phyloP scores from a whole-genome alignment of 1,140 invertebrate species.

The Micrasema longulum region DNA sequence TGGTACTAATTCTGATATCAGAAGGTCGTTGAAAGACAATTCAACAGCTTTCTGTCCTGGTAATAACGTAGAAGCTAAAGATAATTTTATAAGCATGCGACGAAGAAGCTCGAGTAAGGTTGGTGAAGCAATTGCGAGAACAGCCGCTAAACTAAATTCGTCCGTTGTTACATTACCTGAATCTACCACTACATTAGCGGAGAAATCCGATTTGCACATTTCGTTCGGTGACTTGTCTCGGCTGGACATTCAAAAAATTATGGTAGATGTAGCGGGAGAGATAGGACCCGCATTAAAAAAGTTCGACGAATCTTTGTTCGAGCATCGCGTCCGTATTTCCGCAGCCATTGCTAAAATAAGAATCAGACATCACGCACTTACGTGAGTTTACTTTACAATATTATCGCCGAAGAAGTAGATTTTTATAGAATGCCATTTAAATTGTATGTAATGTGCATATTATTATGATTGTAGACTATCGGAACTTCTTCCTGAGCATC shows the following conservation, averaged over 20 bases:
- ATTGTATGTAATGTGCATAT: too few species aligned
- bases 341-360: constrained; percentile 78
- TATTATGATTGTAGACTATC: constrained; percentile 63
- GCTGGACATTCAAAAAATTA: constrained; percentile 45
- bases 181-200: constrained; percentile 2
- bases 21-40: background rate
- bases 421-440: too few species aligned
- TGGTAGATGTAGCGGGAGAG: constrained; percentile 47
- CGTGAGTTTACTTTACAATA: constrained; percentile 55
- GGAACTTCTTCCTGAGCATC: constrained; percentile 75
- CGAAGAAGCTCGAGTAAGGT: background rate
- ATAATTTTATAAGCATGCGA: too few species aligned
- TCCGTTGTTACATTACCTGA: too few species aligned
- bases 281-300: constrained; percentile 49
- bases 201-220: background rate
- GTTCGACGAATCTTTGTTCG: constrained; percentile 73
- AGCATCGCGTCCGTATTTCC: constrained; percentile 73
- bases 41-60: too few species aligned
- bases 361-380: constrained; percentile 77
- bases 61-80: too few species aligned
- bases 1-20: background rate
- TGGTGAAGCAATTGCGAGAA: background rate
- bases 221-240: constrained; percentile 26
- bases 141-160: background rate
- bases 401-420: too few species aligned